Evolutionary conservation across 2,113 vertebrate species (phyloP).

Genomic region (Microcebus tavaratra): DNA sequence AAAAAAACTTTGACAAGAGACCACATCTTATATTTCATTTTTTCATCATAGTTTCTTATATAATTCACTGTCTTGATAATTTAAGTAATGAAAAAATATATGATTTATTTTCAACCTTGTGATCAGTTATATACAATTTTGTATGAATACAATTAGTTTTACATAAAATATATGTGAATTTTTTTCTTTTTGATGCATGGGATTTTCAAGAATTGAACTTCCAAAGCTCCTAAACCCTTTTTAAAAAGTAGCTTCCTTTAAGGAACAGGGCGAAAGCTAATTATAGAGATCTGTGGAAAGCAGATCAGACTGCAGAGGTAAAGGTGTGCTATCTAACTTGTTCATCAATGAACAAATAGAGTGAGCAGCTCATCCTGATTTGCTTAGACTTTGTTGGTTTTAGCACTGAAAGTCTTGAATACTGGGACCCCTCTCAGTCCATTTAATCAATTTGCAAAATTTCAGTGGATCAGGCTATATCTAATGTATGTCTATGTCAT

Average conservation of each 20-base stretch:
- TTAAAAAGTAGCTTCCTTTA: background rate
- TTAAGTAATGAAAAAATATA: background rate
- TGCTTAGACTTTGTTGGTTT: background rate
- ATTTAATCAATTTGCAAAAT: background rate
- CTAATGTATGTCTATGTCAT: background rate
- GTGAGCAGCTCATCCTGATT: background rate
- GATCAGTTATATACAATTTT: background rate
- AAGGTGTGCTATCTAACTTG: background rate
- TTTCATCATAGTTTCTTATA: background rate
- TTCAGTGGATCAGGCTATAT: background rate
- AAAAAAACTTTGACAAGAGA: background rate
- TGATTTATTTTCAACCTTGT: constrained; percentile 5
- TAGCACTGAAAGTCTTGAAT: background rate
- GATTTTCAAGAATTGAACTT: background rate
- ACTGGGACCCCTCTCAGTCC: background rate
- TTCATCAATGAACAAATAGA: background rate
- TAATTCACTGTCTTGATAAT: background rate
- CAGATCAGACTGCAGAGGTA: background rate
- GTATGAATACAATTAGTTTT: background rate
- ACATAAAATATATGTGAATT: background rate
- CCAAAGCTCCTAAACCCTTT: background rate
- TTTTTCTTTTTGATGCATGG: background rate
- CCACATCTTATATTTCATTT: background rate
- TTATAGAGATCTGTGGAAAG: background rate
- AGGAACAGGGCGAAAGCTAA: background rate